Evolutionary conservation across 2,888 invertebrate species (phyloP), one percentile per base, ranked within the genome.

Genomic region (Dinocampus coccinellae): DNA sequence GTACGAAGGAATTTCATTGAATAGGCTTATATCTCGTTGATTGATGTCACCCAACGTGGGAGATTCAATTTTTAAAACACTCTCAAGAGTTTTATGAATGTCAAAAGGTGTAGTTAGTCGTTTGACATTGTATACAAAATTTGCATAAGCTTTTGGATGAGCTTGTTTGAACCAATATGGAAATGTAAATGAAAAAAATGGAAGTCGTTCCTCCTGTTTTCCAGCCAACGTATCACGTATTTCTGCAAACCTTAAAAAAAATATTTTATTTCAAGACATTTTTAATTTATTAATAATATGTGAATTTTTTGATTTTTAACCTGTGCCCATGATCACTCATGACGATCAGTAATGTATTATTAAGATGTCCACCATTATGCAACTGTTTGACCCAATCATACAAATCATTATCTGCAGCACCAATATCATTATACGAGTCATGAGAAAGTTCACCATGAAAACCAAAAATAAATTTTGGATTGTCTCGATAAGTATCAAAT

Each of bases 271-370:
- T 11, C 10, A 6, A 42, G 66, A n/a, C 47, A 58, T 60, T 53
- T 57, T 1, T 26, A 10, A 1, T 26, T 33, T 6, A 7, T 16
- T 47, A 1, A 16, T 47, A 33, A 24, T 11, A 60, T 57, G 24
- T 16, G 26, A 68, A 55, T 24, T 10, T 20, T 11, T 64, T 47
- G 24, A 29, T 55, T 29, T 1, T 34, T 47, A 81, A 94, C 92
- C 95, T 92, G 75, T 94, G 93, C 0, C 98, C 98, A 86, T 98
- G 98, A 88, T 98, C 98, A 3, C 96, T 94, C 96, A 98, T 96
- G 2, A 98, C 84, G 68, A 98, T 92, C 0, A 98, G 87, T 75
- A 98, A 83, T 0, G 97, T 95, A 78, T 95, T 92, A 74, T 97
- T 92, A 20, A 97, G 88, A 47, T 91, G 88, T 0, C 92, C 92